Percentiles rank a stretch among this genome's conserved stretches.
Conservation (phyloP, 2,113 vertebrate genomes). For the Ramphastos sulfuratus region DNA sequence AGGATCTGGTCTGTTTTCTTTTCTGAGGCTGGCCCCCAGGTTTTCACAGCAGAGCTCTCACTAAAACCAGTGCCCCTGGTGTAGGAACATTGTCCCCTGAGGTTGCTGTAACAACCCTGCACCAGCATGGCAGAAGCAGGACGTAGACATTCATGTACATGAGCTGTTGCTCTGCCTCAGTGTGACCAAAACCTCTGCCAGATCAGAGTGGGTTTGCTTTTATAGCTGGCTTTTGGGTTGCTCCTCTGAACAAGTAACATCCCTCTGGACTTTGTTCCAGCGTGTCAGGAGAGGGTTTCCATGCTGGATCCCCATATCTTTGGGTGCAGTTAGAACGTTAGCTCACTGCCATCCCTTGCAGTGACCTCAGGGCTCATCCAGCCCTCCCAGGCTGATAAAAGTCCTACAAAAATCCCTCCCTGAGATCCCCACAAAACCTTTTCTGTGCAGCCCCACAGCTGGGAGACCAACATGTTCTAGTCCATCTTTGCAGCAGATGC, state of each 20-base stretch:
- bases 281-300: not conserved
- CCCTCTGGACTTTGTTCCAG: not conserved
- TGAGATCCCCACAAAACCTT: not conserved
- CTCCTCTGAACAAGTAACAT: not conserved
- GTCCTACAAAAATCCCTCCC: not conserved
- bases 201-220: not conserved
- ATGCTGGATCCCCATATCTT: accelerated
- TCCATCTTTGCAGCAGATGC: not conserved
- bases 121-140: too few relatives aligned
- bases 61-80: not conserved
- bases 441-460: not conserved
- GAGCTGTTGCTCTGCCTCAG: too few relatives aligned
- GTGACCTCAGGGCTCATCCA: not conserved
- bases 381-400: not conserved
- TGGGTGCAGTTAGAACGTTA: not conserved
- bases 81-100: not conserved
- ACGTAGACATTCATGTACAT: too few relatives aligned
- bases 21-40: not conserved
- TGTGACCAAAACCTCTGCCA: too few relatives aligned
- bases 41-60: not conserved
- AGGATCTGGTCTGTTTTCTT: not conserved
- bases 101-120: too few relatives aligned
- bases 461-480: not conserved
- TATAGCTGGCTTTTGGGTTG: not conserved
- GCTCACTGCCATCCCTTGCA: not conserved